phyloP scores from a whole-genome alignment of 2,113 vertebrate species.

The Crotophaga sulcirostris region DNA sequence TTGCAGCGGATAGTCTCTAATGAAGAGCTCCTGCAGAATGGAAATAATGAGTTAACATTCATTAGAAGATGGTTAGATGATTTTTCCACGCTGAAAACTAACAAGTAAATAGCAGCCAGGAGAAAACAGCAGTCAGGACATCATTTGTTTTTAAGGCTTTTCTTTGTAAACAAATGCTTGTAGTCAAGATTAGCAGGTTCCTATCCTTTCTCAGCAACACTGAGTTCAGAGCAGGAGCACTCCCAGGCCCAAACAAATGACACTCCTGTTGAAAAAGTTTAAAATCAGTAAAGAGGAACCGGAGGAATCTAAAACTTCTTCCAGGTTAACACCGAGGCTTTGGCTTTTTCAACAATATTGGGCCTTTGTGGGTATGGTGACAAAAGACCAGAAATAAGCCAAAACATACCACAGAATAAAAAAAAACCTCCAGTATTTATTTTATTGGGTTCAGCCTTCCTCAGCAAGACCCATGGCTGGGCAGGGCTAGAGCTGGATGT shows the following conservation, averaged over 20 bases:
- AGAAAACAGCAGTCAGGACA: background rate
- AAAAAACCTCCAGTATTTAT: background rate
- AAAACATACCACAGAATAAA: background rate
- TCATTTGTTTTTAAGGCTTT: background rate
- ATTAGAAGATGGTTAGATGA: background rate
- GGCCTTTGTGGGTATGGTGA: accelerated
- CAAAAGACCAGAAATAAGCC: background rate
- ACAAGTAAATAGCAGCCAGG: background rate
- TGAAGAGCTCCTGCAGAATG: background rate
- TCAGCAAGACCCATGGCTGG: too few species aligned
- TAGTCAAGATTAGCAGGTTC: background rate
- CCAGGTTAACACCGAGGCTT: background rate
- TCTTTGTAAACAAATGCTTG: background rate
- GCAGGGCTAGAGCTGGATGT: background rate
- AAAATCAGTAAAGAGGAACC: background rate
- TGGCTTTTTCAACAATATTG: background rate
- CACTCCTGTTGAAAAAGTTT: accelerated
- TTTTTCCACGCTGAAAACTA: background rate
- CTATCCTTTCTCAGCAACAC: background rate
- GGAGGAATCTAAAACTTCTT: background rate
- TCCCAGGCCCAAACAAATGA: background rate
- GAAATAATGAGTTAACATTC: background rate
- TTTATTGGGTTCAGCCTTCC: background rate
- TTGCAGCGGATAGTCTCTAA: background rate
- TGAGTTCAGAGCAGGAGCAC: background rate